Evolutionary conservation across 2,797 vertebrate genomes (phyloP), one percentile per base, ranked within the genome.

Genomic region (Ciconia nigra): DNA sequence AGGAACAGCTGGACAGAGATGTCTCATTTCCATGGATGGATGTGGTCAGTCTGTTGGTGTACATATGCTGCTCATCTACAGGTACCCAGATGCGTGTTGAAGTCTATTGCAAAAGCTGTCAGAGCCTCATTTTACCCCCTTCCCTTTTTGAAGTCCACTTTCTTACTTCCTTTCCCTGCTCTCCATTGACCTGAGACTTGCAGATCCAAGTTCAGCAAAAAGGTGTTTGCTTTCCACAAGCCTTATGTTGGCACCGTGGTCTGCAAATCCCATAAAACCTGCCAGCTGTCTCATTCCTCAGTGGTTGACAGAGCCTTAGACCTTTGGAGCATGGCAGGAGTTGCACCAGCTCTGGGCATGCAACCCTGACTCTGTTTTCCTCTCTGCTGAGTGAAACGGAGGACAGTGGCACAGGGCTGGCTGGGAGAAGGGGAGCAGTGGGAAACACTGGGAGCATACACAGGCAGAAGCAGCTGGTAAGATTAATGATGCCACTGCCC

Each of bases 21-120:
- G 13, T n/a, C 24, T n/a, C 26, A 11, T 72, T 57, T 69, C 72
- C 55, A n/a, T 8, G 49, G 20, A 54, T 74, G 37, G 16, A 15
- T 16, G 44, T 29, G 51, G 12, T 31, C 29, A 66, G 10, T 33
- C 57, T 47, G 10, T 16, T 1, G 0, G 15, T 1, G 4, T 5
- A 5, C 2, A 0, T 3, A 3, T 7, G 7, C 49, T 89, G 47
- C 61, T 47, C 18, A 10, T 21, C 35, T 28, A 1, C 0, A 57
- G 66, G 18, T 20, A 17, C 44, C 46, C 37, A 19, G 21, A 19
- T 7, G 9, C 1, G 31, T 70, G n/a, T 14, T 42, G 73, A 87
- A 80, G 25, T 10, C 15, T 52, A 17, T 5, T 55, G 24, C 35
- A 77, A 83, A 70, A 61, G 13, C 58, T 47, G 16, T 7, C 65